A percentile compares a stretch with the other conserved stretches of the same genome.
Evolutionary conservation across 2,797 vertebrate species (phyloP).

Genomic region (Tolypeutes matacus): DNA sequence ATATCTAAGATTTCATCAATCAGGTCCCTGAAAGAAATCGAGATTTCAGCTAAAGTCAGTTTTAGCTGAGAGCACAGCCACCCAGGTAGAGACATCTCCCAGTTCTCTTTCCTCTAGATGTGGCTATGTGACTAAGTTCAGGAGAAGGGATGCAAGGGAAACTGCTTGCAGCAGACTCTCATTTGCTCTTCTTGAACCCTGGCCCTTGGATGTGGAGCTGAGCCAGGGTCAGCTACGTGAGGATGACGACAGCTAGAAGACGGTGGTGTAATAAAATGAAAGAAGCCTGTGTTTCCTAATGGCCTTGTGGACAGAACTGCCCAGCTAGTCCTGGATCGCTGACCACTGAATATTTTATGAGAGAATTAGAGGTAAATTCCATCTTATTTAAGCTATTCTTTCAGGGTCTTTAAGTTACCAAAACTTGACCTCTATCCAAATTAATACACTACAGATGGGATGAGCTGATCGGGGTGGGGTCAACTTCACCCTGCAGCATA

Average conservation of each 20-base stretch:
- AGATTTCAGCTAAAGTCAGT: background rate
- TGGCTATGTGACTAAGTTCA: background rate
- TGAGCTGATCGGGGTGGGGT: background rate
- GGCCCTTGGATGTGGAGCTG: background rate
- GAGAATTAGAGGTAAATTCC: background rate
- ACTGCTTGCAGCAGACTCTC: background rate
- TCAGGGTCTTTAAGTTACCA: background rate
- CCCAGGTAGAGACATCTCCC: background rate
- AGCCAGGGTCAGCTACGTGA: background rate
- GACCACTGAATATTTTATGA: background rate
- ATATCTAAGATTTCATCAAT: slow-evolving; percentile 2
- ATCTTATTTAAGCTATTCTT: background rate
- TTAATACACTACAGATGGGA: background rate
- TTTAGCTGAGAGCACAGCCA: background rate
- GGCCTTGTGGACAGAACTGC: background rate
- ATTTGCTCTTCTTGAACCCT: background rate
- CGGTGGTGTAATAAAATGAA: rapidly evolving
- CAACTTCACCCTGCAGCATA: background rate
- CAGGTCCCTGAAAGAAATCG: background rate
- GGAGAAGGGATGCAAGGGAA: background rate
- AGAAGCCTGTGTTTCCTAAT: background rate
- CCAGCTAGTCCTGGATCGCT: background rate
- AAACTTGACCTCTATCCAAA: background rate
- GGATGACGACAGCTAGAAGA: background rate
- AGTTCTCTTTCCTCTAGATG: background rate